Base-by-base conservation (phyloP, 2,113 vertebrate genomes). In the Camelus dromedarius region DNA sequence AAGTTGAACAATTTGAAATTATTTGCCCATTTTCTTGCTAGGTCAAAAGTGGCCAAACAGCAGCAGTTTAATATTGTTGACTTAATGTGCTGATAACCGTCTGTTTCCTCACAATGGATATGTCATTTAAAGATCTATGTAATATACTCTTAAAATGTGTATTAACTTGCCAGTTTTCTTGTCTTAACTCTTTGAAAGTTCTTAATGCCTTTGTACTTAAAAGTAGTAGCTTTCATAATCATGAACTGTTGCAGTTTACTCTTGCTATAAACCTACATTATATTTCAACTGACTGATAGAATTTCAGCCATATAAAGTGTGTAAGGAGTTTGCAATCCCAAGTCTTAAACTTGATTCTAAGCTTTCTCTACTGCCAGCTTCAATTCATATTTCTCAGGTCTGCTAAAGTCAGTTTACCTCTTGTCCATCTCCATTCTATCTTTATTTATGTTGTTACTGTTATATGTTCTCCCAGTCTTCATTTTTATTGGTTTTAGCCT, bases 71-170 rank as follows among this genome's bases (percentile, higher is more conserved):
- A 10, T 52, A 30, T 58, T 72, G 20, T 92, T 93, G 46, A 20
- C 4, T 26, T 66, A 85, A 12, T 70, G 19, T 64, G 54, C 85
- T 81, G 48, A 62, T 85, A 90, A 56, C 32, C 3, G 22, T 85
- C 42, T 86, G 8, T 92, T 92, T 28, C 22, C 20, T 95, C 70
- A 92, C 38, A 93, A 85, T 80, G 10, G 14, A 28, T 73, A 86
- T 50, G 64, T 76, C 26, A 73, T 73, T 52, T 24, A 32, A 56
- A 81, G 58, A 62, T 79, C 26, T 35, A 18, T 22, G 16, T 52
- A 60, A 67, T 67, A 1, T 56, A 58, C 6, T 64, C 30, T 79
- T 91, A 89, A 85, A 69, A 69, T 77, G 2, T 75, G 7, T 80
- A 35, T 66, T 69, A 56, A 69, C 69, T 20, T 42, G 8, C 72